A percentile compares a stretch with the other conserved stretches of the same genome.
phyloP scores from a whole-genome alignment of 2,888 invertebrate species.

The Heteropelma amictum region DNA sequence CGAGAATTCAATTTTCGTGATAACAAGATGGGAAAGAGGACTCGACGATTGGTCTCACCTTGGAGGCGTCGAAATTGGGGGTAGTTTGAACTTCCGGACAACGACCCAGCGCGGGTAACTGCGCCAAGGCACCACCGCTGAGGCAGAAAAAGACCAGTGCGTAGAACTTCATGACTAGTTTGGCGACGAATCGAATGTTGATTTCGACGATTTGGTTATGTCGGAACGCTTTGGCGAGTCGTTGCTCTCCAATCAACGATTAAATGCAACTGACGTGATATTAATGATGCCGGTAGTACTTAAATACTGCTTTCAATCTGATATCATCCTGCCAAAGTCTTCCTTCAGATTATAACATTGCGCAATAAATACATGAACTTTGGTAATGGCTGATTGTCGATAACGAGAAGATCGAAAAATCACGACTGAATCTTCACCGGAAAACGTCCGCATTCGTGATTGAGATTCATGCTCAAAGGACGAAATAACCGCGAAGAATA shows the following conservation, averaged over 20 bases:
- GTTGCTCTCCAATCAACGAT: not conserved
- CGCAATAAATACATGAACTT: no score
- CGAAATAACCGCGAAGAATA: no score
- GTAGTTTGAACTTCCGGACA: conserved; percentile 82
- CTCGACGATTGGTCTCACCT: conserved; percentile 75
- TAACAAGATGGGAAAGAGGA: no score
- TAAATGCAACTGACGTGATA: not conserved
- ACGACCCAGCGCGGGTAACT: conserved; percentile 81
- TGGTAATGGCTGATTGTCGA: no score
- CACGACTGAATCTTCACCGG: no score
- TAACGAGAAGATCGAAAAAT: no score
- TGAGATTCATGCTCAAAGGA: no score
- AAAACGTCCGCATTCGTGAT: no score
- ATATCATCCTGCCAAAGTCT: not conserved
- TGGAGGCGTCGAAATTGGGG: conserved; percentile 80
- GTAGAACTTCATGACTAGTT: conserved; percentile 16
- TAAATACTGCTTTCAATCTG: conserved; percentile 13
- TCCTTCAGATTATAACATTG: no score
- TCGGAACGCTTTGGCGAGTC: not conserved
- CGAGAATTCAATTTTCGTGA: no score
- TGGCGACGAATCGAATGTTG: no score
- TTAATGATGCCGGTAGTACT: not conserved
- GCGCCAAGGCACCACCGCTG: conserved; percentile 71
- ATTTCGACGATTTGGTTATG: no score
- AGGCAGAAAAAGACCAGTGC: conserved; percentile 37